These are phyloP conservation scores for Mesorhabditis belari DNA, from an alignment of 2,888 invertebrate species.

Conservation along the genomic window DNA sequence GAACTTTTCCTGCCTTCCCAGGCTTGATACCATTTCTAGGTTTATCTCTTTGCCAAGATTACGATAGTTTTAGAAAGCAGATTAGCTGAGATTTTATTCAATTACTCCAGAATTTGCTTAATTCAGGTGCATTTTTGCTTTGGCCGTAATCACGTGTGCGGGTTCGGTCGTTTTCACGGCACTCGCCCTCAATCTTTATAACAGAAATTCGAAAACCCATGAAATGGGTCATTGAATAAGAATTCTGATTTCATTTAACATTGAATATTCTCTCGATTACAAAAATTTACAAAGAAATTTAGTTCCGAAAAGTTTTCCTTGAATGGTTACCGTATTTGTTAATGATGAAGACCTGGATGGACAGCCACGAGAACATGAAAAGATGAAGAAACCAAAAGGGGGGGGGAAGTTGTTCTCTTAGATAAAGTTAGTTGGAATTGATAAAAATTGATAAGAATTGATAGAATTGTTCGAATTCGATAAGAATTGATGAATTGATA, in stretches of 20 bases:
- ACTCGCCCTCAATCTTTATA: constrained; percentile 34
- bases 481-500: too few species aligned
- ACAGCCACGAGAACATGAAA: constrained; percentile 14
- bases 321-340: constrained; percentile 38
- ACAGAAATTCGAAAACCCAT: constrained; percentile 28
- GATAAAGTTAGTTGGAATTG: too few species aligned
- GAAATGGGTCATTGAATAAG: constrained; percentile 25
- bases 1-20: constrained; percentile 39
- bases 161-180: constrained; percentile 35
- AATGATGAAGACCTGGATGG: constrained; percentile 29
- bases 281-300: constrained; percentile 1
- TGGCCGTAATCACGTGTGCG: constrained; percentile 39
- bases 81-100: not conserved
- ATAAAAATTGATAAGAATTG: too few species aligned
- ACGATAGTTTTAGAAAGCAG: not conserved
- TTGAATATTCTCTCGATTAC: not conserved
- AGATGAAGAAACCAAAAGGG: constrained; percentile 9
- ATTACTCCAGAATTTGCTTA: not conserved
- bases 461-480: too few species aligned
- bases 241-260: constrained; percentile 3
- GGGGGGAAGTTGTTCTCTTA: constrained; percentile 14
- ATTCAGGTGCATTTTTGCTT: constrained; percentile 33
- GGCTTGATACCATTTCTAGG: constrained; percentile 38
- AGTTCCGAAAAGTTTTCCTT: constrained; percentile 33
- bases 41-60: too few species aligned